Evolutionary conservation across 1,140 invertebrate species (phyloP).

Genomic region (Eubasilissa regina): DNA sequence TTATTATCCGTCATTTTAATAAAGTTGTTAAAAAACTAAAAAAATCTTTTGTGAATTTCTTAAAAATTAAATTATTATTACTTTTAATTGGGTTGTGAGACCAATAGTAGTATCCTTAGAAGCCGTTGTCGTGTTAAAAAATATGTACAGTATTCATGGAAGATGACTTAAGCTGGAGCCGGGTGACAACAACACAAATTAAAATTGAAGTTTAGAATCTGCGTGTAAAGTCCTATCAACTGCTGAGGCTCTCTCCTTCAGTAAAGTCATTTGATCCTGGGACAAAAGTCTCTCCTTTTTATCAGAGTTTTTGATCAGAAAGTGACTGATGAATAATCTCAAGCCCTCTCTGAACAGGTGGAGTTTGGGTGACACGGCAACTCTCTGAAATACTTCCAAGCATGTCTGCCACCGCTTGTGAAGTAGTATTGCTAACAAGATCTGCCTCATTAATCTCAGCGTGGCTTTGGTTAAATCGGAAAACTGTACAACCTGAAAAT

Average conservation of each 20-base stretch:
- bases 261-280: slow-evolving; percentile 70
- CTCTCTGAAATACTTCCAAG: slow-evolving; percentile 78
- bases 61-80: neutral
- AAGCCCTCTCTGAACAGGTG: slow-evolving; percentile 84
- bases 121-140: neutral
- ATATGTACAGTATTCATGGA: neutral
- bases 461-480: slow-evolving; percentile 82
- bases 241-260: slow-evolving; percentile 72
- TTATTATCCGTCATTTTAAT: too few relatives aligned
- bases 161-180: too few relatives aligned
- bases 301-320: slow-evolving; percentile 78
- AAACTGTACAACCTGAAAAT: slow-evolving; percentile 83
- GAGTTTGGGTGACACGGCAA: slow-evolving; percentile 78
- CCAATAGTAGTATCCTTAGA: neutral
- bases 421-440: slow-evolving; percentile 81
- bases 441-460: slow-evolving; percentile 80
- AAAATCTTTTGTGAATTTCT: neutral
- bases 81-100: neutral
- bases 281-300: slow-evolving; percentile 68
- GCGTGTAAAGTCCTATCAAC: slow-evolving; percentile 73
- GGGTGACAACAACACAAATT: neutral
- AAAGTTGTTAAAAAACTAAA: too few relatives aligned
- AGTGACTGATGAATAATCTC: slow-evolving; percentile 85
- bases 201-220: slow-evolving; percentile 56
- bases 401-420: slow-evolving; percentile 74